phyloP scores from a whole-genome alignment of 1,140 invertebrate species.

The Ridgeia piscesae region DNA sequence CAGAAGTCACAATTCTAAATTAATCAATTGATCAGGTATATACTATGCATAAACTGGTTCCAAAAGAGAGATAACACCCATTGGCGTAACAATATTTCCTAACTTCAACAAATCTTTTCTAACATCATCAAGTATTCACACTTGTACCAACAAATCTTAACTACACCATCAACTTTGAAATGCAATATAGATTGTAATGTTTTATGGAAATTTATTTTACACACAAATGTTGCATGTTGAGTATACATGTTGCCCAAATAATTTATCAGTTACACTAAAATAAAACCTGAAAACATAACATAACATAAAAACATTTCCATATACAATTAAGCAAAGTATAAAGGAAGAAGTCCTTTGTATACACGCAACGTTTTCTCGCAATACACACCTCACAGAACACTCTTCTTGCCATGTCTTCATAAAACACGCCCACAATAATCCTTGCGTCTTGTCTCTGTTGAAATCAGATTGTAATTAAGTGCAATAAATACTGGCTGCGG shows the following conservation, averaged over 20 bases:
- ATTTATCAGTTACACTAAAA: neutral
- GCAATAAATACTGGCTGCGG: too few relatives aligned
- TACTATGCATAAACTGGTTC: neutral
- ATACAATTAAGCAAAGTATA: neutral
- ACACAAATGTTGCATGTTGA: neutral
- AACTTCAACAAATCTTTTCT: too few relatives aligned
- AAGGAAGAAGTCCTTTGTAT: too few relatives aligned
- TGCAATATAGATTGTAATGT: neutral
- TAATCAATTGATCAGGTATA: neutral
- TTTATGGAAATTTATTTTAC: neutral
- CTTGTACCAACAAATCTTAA: neutral
- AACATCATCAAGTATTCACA: too few relatives aligned
- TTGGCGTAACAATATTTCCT: too few relatives aligned
- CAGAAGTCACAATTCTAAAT: neutral
- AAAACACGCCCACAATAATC: slow-evolving; percentile 97
- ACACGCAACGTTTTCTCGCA: neutral
- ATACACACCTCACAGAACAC: slow-evolving; percentile 88
- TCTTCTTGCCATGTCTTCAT: slow-evolving; percentile 90
- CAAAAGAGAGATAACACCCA: too few relatives aligned
- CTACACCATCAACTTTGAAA: neutral
- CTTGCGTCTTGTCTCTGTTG: slow-evolving; percentile 82
- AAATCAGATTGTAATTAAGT: neutral
- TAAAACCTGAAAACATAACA: neutral
- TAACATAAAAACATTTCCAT: neutral
- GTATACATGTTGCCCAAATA: neutral